Base-by-base conservation (phyloP, 1,140 invertebrate species). In the Anadara kagoshimensis region DNA sequence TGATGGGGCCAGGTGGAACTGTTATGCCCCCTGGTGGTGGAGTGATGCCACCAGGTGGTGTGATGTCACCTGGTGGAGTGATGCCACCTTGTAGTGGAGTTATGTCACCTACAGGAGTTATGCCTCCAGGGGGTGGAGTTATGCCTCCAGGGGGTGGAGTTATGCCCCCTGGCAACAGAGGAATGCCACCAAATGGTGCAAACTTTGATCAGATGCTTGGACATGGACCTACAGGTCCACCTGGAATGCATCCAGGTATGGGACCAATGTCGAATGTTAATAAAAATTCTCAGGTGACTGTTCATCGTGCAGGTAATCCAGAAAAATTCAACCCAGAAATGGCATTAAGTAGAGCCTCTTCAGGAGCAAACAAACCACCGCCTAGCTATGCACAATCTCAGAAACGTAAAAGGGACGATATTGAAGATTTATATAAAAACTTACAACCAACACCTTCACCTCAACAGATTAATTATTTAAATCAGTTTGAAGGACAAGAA, bases 401-500 rank as follows among this genome's bases (percentile, higher is more conserved):
- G 69, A 88, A 89, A 78, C 75, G 87, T 49, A 87, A 87, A 78
- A 76, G 85, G 20, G 85, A 83, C 12, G 85, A 86, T 54, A 78
- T 86, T 26, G 87, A 88, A 69, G 87, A 88, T 73, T 69, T 87
- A 26, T 87, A 85, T 69, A 87, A 87, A 81, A 97, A 96, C 90
- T 90, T 98, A 75, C 97, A 98, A 95, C 96, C 96, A 54, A 96
- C 97, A 76, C 97, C 96, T 73, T 97, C 96, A 67, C 96, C 97
- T 41, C 96, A 97, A 90, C 96, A 97, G 92, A 97, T 98, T 86
- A 95, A 96, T 81, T 98, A 97, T 91, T 92, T 97, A 73, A 97
- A 96, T 91, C 94, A 95, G 71, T 97, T 98, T 90, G 96, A 98
- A 91, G 96, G 96, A 57, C 96, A 98, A 92, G 97, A 98, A 91